phyloP scores from a whole-genome alignment of 2,113 vertebrate genomes.

The Crotalus horridus region DNA sequence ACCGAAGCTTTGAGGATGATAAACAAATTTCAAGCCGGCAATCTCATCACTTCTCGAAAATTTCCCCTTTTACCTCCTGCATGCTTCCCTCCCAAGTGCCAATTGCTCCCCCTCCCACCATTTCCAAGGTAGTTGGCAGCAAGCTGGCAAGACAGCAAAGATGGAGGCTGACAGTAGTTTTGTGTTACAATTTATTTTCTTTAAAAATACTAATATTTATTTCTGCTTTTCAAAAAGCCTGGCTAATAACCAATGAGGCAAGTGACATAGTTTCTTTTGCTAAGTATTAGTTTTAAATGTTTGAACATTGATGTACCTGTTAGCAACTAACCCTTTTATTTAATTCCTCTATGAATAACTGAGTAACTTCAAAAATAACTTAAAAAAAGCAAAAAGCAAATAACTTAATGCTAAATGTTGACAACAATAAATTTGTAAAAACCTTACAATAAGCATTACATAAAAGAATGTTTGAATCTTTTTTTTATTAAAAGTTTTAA shows the following conservation, averaged over 20 bases:
- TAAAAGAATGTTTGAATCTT: not conserved
- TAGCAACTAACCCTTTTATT: not conserved
- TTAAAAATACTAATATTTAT: not conserved
- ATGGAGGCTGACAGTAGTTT: too few relatives aligned
- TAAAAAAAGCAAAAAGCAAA: not conserved
- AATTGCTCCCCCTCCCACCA: too few relatives aligned
- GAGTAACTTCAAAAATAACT: not conserved
- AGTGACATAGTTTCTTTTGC: not conserved
- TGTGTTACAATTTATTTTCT: not conserved
- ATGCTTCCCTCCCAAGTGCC: too few relatives aligned
- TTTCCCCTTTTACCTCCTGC: too few relatives aligned
- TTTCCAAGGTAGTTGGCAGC: too few relatives aligned
- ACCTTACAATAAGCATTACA: not conserved
- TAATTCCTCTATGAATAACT: not conserved
- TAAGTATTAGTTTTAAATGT: not conserved
- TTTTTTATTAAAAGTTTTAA: not conserved
- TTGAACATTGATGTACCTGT: not conserved
- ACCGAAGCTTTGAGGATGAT: too few relatives aligned
- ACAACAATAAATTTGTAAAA: not conserved
- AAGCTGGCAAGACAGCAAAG: too few relatives aligned
- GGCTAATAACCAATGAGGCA: not conserved
- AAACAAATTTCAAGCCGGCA: too few relatives aligned
- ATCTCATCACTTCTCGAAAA: too few relatives aligned
- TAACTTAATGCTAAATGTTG: constrained; percentile 14
- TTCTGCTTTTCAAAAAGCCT: not conserved